Base-by-base conservation (phyloP, 2,888 invertebrate genomes). In the Holacanthella duospinosa region DNA sequence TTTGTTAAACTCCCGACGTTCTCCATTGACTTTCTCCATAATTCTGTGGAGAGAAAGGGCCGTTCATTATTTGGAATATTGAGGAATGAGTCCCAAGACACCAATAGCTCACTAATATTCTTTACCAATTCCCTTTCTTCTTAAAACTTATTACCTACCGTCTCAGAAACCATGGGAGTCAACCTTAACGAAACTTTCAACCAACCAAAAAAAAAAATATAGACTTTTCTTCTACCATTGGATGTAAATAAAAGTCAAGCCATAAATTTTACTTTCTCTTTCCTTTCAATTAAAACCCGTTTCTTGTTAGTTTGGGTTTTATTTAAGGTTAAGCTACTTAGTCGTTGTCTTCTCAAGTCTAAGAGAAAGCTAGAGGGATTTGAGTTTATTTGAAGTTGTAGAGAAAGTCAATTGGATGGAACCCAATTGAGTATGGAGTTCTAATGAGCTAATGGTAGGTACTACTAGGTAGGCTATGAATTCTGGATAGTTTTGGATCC, bases 31-130 rank as follows among this genome's bases (percentile, higher is more conserved):
- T 36, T 36, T 36, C 6, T 36, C 36, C 36, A 36, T 16, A 16
- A 9, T 36, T 36, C 16, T 36, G 36, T 9, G 16, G 36, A 36
- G 16, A 36, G 36, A 16, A 6, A 36, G 4, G 48, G 48, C n/a
- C n/a, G n/a, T 21, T 48, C 48, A 48, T 48, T 48, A 57, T 57
- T 57, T 29, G 29, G 19, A n/a, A 57, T 43, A 44, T 59, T 59
- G 68, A 69, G 62, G 67, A 68, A 69, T 66, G 65, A 62, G 66
- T 69, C 69, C 66, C 67, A 56, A 64, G 69, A 64, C 59, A 64
- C 67, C 64, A 61, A 66, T 68, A 66, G 65, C 65, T 69, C 67
- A 69, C 66, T 66, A 65, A 61, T 64, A 59, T 57, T 57, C 57
- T 48, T 36, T 16, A 12, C 16, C 36, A 36, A 36, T 36, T 36